Conservation (phyloP, 2,888 invertebrate species). For the Eupithecia inturbata region DNA sequence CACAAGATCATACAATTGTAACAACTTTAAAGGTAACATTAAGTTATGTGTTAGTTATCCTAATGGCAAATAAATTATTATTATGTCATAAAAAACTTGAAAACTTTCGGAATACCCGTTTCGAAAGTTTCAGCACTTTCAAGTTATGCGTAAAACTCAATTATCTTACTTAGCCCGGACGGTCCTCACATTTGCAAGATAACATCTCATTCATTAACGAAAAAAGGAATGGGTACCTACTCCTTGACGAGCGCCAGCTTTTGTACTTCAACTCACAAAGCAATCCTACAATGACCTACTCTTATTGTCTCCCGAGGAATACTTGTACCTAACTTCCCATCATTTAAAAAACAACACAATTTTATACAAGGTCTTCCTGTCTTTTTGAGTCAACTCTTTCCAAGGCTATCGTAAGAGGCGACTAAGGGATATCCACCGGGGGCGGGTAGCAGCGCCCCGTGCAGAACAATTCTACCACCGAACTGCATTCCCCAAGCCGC, state of each 20-base stretch:
- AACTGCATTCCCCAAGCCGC: too few relatives aligned
- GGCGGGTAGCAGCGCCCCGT: too few relatives aligned
- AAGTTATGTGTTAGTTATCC: too few relatives aligned
- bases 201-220: constrained; percentile 32
- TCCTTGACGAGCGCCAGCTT: constrained; percentile 11
- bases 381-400: neutral
- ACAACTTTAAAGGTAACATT: too few relatives aligned
- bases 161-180: constrained; percentile 25
- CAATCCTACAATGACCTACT: constrained; percentile 26
- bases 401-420: too few relatives aligned
- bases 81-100: too few relatives aligned
- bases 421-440: too few relatives aligned
- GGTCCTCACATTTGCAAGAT: constrained; percentile 28
- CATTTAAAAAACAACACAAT: constrained; percentile 1
- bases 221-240: constrained; percentile 18
- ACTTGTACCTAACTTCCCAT: neutral
- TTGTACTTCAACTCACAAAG: constrained; percentile 29
- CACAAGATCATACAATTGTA: too few relatives aligned
- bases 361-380: neutral
- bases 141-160: constrained; percentile 15
- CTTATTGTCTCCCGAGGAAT: neutral
- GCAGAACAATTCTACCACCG: too few relatives aligned
- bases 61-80: too few relatives aligned
- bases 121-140: neutral
- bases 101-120: neutral